These are phyloP conservation scores for Chelon labrosus DNA, from an alignment of 2,797 vertebrate genomes.

Conservation along the genomic window DNA sequence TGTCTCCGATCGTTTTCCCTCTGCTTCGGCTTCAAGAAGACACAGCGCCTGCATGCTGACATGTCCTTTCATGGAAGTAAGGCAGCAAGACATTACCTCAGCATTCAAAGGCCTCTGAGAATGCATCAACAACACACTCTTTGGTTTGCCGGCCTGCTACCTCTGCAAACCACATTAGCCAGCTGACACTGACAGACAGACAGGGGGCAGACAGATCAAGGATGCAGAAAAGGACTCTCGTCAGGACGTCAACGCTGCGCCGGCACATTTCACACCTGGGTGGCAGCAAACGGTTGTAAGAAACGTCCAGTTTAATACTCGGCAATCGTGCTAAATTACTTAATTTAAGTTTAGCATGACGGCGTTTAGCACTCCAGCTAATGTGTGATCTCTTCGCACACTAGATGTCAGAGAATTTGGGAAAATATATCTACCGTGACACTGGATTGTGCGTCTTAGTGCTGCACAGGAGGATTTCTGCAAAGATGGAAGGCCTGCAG, in stretches of 20 bases:
- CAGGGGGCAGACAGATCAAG: conserved; percentile 58
- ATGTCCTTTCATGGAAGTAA: conserved; percentile 64
- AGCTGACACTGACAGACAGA: conserved; percentile 67
- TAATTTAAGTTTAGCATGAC: neutral
- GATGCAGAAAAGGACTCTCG: conserved; percentile 61
- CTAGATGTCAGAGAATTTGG: neutral
- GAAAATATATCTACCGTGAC: neutral
- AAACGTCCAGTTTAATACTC: neutral
- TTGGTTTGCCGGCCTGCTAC: conserved; percentile 47
- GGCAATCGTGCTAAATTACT: neutral
- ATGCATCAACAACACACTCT: conserved; percentile 55
- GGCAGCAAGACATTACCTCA: conserved; percentile 54
- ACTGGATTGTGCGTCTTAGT: neutral
- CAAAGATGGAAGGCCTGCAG: rapidly evolving
- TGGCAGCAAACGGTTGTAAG: neutral
- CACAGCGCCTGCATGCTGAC: conserved; percentile 46
- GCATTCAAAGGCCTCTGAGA: conserved; percentile 54
- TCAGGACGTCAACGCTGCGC: conserved; percentile 27
- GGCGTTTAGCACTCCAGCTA: neutral
- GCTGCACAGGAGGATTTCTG: neutral
- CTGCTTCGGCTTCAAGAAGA: conserved; percentile 16
- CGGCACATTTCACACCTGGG: conserved; percentile 1
- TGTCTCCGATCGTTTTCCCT: neutral
- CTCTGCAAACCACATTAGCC: conserved; percentile 55
- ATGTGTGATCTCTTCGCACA: neutral